Conservation (phyloP, 2,113 vertebrate species). For the Hylia prasina region DNA sequence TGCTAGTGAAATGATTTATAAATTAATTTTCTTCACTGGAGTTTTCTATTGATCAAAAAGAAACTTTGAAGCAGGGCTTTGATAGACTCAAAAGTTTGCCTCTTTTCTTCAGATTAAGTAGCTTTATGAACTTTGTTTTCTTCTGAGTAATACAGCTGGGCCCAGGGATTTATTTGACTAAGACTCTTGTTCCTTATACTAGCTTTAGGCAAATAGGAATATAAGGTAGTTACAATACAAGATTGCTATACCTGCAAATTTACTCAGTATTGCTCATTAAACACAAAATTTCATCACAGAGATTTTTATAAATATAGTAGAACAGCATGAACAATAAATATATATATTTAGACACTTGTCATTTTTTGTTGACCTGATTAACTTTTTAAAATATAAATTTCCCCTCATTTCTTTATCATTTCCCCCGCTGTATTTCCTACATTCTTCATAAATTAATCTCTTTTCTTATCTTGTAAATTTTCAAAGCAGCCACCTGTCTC, state of each 20-base stretch:
- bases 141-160: neutral
- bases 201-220: neutral
- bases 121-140: neutral
- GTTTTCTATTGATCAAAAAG: neutral
- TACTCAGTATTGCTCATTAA: neutral
- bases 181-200: neutral
- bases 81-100: neutral
- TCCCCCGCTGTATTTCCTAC: neutral
- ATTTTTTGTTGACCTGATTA: neutral
- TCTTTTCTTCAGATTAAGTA: neutral
- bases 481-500: neutral
- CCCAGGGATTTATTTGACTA: neutral
- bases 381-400: neutral
- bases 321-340: neutral
- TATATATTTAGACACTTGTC: neutral
- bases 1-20: neutral
- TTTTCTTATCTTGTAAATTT: neutral
- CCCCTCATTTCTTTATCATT: neutral
- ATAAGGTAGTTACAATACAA: neutral
- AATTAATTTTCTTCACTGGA: neutral
- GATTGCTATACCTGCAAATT: neutral
- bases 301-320: neutral
- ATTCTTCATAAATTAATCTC: neutral
- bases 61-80: neutral
- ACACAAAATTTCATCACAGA: neutral